A percentile compares a stretch with the other conserved stretches of the same genome.
These are phyloP conservation scores for Triops longicaudatus DNA, from an alignment of 1,140 invertebrate species.

Conservation along the genomic window DNA sequence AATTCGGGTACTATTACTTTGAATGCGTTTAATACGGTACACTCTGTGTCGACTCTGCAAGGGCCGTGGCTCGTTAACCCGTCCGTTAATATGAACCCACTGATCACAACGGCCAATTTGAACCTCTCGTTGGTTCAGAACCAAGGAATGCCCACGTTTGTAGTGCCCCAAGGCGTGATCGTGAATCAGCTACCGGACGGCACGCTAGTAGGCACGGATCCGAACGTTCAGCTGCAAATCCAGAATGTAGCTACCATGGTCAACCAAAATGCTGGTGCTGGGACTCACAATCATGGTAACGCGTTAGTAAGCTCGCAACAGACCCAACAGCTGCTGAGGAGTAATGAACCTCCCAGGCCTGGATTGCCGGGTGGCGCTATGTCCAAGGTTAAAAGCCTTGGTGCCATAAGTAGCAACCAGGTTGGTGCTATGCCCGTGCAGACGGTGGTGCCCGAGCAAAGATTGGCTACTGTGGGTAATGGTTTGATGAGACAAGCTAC, in stretches of 20 bases:
- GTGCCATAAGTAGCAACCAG: not conserved
- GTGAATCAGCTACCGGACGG: conserved; percentile 55
- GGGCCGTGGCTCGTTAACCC: not conserved
- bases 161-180: conserved; percentile 64
- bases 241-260: conserved; percentile 51
- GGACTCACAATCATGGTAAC: not conserved
- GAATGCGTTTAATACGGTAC: not conserved
- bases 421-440: not conserved
- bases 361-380: not conserved
- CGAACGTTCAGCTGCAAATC: conserved; percentile 62
- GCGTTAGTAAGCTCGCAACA: not conserved
- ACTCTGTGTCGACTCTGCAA: not conserved
- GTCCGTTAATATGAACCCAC: conserved; percentile 5
- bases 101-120: not conserved
- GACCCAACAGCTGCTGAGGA: not conserved
- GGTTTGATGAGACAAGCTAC: conserved; percentile 9
- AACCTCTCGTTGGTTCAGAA: not conserved
- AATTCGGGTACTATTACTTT: not conserved
- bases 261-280: not conserved
- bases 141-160: conserved; percentile 13
- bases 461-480: not conserved
- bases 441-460: not conserved
- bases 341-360: not conserved
- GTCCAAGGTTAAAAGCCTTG: not conserved
- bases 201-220: conserved; percentile 48